phyloP scores from a whole-genome alignment of 2,113 vertebrate species.

The Tragelaphus buxtoni region DNA sequence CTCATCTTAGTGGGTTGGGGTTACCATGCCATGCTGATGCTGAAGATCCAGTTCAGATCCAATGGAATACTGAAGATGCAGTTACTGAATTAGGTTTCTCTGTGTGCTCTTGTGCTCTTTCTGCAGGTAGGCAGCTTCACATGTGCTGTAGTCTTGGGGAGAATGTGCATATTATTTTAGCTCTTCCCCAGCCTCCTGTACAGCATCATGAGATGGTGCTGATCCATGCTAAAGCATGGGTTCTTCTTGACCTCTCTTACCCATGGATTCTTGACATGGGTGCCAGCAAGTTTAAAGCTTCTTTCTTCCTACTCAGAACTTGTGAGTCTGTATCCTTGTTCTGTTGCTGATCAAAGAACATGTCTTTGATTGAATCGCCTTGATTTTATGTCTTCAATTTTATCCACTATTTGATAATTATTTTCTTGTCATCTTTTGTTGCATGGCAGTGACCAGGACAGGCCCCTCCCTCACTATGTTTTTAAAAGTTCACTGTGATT shows the following conservation, averaged over 20 bases:
- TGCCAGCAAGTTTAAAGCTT: not conserved
- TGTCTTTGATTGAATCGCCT: not conserved
- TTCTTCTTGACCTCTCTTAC: not conserved
- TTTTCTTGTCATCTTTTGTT: not conserved
- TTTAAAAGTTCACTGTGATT: slow-evolving; percentile 47
- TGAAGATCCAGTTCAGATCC: not conserved
- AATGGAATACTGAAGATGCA: not conserved
- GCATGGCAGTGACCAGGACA: not conserved
- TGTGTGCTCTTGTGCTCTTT: not conserved
- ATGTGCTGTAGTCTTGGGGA: not conserved
- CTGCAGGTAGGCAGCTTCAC: not conserved
- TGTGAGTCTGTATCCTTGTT: not conserved
- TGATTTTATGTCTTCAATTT: not conserved
- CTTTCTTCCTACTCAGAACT: not conserved
- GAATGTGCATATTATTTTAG: not conserved
- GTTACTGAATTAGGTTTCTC: not conserved
- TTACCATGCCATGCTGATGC: not conserved
- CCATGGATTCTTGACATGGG: not conserved
- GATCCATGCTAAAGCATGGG: not conserved
- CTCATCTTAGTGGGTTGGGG: not conserved
- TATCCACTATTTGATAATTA: not conserved
- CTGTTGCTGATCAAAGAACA: not conserved
- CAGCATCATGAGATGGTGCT: not conserved
- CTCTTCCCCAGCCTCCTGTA: not conserved
- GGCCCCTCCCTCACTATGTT: not conserved